Conservation (phyloP, 2,888 invertebrate genomes). For the Saturnia pavonia region DNA sequence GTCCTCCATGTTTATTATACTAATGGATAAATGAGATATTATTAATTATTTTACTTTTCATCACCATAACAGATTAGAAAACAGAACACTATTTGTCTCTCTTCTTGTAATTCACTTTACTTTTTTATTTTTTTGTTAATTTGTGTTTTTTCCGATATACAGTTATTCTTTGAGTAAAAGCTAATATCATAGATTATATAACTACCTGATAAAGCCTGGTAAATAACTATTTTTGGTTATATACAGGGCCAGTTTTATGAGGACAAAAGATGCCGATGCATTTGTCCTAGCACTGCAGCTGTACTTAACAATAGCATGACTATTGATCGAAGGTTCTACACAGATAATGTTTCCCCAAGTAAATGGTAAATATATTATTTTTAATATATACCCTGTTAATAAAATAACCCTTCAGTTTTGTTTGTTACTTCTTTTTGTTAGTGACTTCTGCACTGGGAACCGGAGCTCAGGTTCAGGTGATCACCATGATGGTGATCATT, state of each 20-base stretch:
- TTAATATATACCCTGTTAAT: not conserved
- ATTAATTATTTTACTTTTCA: too few relatives aligned
- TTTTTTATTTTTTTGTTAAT: not conserved
- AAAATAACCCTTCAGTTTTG: not conserved
- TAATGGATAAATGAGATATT: too few relatives aligned
- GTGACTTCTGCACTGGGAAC: not conserved
- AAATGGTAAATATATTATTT: conserved; percentile 81
- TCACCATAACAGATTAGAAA: too few relatives aligned
- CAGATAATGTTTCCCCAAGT: conserved; percentile 87
- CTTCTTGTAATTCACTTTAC: too few relatives aligned
- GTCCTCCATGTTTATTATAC: too few relatives aligned
- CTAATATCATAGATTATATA: not conserved
- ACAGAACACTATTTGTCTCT: too few relatives aligned
- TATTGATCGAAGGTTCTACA: conserved; percentile 84
- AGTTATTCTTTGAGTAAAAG: not conserved
- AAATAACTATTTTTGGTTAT: not conserved
- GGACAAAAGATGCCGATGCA: conserved; percentile 90
- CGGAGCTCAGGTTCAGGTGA: too few relatives aligned
- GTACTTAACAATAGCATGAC: conserved; percentile 76
- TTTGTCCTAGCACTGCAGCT: conserved; percentile 88
- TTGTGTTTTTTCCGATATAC: not conserved
- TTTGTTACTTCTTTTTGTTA: too few relatives aligned
- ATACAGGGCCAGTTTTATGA: conserved; percentile 77
- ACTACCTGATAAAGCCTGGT: not conserved
- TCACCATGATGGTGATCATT: too few relatives aligned